A percentile compares a stretch with the other conserved stretches of the same genome.
Conservation (phyloP, 2,888 invertebrate genomes). For the Cheilosia impressa region DNA sequence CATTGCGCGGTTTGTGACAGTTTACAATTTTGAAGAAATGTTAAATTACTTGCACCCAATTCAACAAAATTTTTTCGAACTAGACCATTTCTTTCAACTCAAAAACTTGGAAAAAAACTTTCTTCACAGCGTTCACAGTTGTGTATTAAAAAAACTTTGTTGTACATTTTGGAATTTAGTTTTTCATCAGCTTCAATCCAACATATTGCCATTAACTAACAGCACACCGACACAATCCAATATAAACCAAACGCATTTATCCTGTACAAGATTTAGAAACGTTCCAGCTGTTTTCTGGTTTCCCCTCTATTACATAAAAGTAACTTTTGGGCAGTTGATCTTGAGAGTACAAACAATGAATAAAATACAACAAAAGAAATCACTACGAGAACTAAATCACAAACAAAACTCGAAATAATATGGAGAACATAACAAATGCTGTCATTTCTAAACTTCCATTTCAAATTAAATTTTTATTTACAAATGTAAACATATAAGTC, state of each 20-base stretch:
- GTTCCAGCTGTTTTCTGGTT: conserved; percentile 50
- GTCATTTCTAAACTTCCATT: conserved; percentile 6
- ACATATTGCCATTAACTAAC: background rate
- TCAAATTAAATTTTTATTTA: background rate
- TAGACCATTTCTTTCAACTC: too few relatives aligned
- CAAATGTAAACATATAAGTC: background rate
- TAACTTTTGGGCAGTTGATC: conserved; percentile 55
- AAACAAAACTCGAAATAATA: background rate
- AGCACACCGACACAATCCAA: background rate
- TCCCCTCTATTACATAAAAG: conserved; percentile 15
- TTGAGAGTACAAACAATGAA: conserved; percentile 53
- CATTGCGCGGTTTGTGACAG: too few relatives aligned
- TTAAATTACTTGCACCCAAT: too few relatives aligned
- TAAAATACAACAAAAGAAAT: background rate
- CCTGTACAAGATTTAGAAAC: conserved; percentile 27
- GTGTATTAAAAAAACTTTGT: too few relatives aligned
- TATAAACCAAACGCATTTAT: conserved; percentile 44
- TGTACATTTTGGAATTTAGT: background rate
- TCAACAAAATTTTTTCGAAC: too few relatives aligned
- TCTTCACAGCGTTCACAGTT: too few relatives aligned
- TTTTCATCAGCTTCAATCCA: background rate
- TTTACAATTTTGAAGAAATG: too few relatives aligned
- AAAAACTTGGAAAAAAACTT: too few relatives aligned
- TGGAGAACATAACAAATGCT: conserved; percentile 16
- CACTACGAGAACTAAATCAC: conserved; percentile 1